Conservation (phyloP, 2,888 invertebrate genomes). For the Morinoia aosen region DNA sequence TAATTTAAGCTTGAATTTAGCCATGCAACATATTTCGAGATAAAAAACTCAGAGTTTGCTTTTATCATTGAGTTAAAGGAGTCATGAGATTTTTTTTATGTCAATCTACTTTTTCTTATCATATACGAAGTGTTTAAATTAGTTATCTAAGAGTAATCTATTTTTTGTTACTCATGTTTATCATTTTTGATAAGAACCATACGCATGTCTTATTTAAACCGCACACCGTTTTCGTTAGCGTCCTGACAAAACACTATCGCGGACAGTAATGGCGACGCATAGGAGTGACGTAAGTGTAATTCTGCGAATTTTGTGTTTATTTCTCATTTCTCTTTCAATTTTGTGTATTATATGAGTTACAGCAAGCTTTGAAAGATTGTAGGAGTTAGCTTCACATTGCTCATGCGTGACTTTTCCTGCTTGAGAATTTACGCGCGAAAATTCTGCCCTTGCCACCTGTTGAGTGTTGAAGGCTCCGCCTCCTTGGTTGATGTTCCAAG, state of each 20-base stretch:
- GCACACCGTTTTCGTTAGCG: conserved; percentile 50
- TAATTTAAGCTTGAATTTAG: background rate
- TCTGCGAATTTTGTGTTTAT: background rate
- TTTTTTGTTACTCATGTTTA: background rate
- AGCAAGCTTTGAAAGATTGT: background rate
- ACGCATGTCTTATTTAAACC: conserved; percentile 13
- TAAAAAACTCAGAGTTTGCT: background rate
- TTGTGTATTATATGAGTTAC: background rate
- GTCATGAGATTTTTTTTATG: background rate
- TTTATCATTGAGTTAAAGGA: background rate
- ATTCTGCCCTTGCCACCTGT: conserved; percentile 7
- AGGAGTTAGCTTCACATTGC: background rate
- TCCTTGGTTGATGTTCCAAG: background rate
- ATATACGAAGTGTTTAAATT: background rate
- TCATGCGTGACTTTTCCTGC: background rate
- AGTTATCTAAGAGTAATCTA: background rate
- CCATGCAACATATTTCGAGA: background rate
- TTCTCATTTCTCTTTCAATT: background rate
- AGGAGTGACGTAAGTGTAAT: conserved; percentile 17
- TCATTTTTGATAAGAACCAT: conserved; percentile 42
- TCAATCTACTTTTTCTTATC: background rate
- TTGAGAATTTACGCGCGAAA: conserved; percentile 36
- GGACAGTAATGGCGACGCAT: conserved; percentile 28
- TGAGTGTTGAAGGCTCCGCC: conserved; percentile 41
- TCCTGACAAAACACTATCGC: conserved; percentile 53